These are phyloP conservation scores for Callocephalon fimbriatum DNA, from an alignment of 2,113 vertebrate genomes.

Conservation along the genomic window DNA sequence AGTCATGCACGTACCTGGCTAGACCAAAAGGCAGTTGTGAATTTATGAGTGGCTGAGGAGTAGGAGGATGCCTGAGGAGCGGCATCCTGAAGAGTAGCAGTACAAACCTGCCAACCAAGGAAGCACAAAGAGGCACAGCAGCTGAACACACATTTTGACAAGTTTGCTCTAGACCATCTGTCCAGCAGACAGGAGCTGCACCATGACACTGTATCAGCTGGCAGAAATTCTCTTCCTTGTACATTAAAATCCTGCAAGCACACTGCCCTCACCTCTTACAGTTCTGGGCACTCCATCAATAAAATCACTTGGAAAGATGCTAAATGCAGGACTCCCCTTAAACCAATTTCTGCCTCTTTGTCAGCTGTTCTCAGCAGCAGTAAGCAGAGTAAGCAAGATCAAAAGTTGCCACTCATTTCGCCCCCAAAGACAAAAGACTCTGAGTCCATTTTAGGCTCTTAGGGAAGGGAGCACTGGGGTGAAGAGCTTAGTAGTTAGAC, in stretches of 20 bases:
- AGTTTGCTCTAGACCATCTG: conserved; percentile 12
- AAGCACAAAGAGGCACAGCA: conserved; percentile 26
- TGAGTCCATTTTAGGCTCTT: background rate
- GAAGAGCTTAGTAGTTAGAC: background rate
- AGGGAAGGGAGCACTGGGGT: background rate
- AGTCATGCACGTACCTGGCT: background rate
- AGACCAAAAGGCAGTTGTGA: background rate
- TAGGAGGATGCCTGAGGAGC: background rate
- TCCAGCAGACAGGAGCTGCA: background rate
- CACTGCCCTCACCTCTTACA: background rate
- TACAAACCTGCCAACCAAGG: background rate
- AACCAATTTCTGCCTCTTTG: background rate
- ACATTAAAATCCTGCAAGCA: background rate
- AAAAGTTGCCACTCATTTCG: background rate
- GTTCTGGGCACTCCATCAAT: background rate
- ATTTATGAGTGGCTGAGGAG: background rate
- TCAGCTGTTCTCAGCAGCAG: background rate
- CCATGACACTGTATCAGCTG: background rate
- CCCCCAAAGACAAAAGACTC: background rate
- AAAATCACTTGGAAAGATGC: background rate
- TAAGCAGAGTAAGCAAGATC: background rate
- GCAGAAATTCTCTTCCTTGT: background rate
- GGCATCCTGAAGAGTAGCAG: background rate
- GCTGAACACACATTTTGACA: background rate
- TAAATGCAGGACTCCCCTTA: background rate